Conservation (phyloP, 2,113 vertebrate genomes). For the Eulemur rufifrons region DNA sequence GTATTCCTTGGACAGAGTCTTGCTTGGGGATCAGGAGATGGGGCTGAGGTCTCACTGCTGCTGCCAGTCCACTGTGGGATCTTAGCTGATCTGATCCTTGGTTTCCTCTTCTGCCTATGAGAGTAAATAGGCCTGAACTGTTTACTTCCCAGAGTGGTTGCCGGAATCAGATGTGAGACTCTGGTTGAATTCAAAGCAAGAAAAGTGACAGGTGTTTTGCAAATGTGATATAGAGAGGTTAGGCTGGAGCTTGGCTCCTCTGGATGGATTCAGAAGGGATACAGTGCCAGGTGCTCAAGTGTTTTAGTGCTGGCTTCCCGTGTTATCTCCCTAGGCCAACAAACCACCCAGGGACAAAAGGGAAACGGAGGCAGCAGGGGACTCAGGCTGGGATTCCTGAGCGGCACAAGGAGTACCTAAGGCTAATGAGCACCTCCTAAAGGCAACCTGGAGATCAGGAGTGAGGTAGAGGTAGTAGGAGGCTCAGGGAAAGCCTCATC, state of each 20-base stretch:
- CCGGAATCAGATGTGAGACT: neutral
- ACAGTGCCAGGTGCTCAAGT: neutral
- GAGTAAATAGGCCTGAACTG: neutral
- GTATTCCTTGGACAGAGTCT: neutral
- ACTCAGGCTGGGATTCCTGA: neutral
- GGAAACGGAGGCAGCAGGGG: neutral
- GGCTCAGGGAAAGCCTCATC: neutral
- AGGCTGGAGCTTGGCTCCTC: neutral
- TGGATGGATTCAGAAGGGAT: neutral
- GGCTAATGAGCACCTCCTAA: neutral
- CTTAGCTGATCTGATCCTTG: neutral
- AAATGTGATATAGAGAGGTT: neutral
- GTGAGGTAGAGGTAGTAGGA: neutral
- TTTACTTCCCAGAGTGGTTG: neutral
- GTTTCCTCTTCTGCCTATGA: neutral
- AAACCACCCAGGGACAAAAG: neutral
- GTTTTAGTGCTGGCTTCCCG: neutral
- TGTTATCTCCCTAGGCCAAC: neutral
- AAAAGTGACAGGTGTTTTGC: neutral
- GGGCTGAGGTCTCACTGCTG: neutral
- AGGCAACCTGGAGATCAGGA: neutral
- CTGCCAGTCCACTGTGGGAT: neutral
- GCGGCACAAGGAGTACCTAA: neutral
- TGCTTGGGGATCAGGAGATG: neutral
- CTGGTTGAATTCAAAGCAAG: slow-evolving; percentile 10